phyloP scores from a whole-genome alignment of 2,113 vertebrate species.

The Montifringilla adamsi region DNA sequence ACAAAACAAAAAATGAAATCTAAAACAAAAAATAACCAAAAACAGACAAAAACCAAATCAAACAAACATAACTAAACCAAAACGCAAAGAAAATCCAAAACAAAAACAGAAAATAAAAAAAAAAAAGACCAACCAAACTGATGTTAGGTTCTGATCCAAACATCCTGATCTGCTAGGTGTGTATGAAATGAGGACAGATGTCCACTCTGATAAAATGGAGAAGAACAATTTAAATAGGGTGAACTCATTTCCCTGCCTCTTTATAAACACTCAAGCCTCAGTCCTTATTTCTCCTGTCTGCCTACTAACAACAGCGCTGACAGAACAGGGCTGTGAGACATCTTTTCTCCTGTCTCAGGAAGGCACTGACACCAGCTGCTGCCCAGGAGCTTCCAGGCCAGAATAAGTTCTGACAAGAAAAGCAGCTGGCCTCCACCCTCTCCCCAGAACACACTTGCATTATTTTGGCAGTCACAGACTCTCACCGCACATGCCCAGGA shows the following conservation, averaged over 20 bases:
- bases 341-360: neutral
- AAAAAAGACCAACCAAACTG: neutral
- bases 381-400: neutral
- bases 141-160: neutral
- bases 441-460: neutral
- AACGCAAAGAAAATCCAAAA: neutral
- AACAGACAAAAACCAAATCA: neutral
- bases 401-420: neutral
- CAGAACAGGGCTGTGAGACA: neutral
- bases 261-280: neutral
- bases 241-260: rapidly evolving
- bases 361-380: neutral
- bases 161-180: neutral
- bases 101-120: neutral
- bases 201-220: neutral
- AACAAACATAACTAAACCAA: neutral
- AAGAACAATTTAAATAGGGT: neutral
- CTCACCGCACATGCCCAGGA: rapidly evolving
- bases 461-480: neutral
- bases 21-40: neutral
- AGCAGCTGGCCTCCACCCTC: neutral
- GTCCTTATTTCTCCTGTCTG: too few relatives aligned
- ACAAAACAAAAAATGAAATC: neutral
- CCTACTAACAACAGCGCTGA: rapidly evolving
- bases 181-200: neutral